Evolutionary conservation across 2,797 vertebrate species (phyloP), one percentile per base, ranked within the genome.

Genomic region (Rhinella marina): DNA sequence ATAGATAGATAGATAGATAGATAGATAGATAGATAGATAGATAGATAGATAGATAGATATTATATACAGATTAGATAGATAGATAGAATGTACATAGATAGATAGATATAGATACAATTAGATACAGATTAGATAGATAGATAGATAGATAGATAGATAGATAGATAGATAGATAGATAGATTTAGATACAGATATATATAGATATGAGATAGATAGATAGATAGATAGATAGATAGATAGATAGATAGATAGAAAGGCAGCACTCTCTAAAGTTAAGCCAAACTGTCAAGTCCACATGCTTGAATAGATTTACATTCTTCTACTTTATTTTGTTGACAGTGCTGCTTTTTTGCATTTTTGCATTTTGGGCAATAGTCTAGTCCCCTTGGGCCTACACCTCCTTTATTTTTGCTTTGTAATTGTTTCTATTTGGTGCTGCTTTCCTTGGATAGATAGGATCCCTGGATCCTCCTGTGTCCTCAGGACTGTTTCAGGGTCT

Each of bases 21-120:
- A 79, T 29, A 79, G 54, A 79, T 57, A 79, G 25, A 57, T 41
- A 81, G 79, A 81, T 62, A 62, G 79, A 81, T 41, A 81, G 27
- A 62, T 41, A 61, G 27, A 80, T 32, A 79, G 77, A 48, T 57
- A 57, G 76, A 78, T 78, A 57, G 75, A 78, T 78, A 77, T 54
- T 77, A 77, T 50, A 77, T 77, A 77, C 50, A 77, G 25, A 14
- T 0, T 12, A 29, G 66, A 29, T 70, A 29, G 66, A 70, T 70
- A 32, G 66, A 70, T 29, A 32, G 52, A 78, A 76, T 23, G 54
- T 54, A 25, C 50, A 29, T 72, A 48, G 70, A 72, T 72, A 48
- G 70, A 68, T 68, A 68, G 25, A 68, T 25, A 72, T 72, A 72
- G 29, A 17, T 72, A 72, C 13, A 32, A n/a, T n/a, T n/a, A n/a